Conservation (phyloP, 2,797 vertebrate genomes). For the Corythornis leucogaster region DNA sequence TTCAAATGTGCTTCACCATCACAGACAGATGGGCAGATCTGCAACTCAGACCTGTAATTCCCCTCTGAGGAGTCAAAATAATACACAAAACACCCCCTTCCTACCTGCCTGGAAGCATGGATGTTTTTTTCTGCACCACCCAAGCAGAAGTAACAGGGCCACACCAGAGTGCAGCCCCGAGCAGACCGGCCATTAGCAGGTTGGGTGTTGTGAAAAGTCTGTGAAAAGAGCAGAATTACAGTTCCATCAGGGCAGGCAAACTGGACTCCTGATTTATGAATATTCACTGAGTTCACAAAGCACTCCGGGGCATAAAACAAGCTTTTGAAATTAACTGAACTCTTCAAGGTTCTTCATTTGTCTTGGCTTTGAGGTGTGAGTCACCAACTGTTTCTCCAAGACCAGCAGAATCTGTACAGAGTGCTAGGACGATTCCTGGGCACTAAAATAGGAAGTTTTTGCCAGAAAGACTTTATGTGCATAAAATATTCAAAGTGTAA, state of each 20-base stretch:
- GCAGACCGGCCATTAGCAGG: background rate
- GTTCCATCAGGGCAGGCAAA: background rate
- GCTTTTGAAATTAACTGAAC: constrained; percentile 47
- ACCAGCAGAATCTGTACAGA: background rate
- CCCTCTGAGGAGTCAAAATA: background rate
- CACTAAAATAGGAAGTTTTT: background rate
- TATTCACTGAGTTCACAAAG: constrained; percentile 25
- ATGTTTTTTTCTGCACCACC: background rate
- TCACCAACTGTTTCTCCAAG: background rate
- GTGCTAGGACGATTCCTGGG: background rate
- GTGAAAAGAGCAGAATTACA: background rate
- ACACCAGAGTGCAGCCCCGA: rapidly evolving
- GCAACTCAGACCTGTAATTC: background rate
- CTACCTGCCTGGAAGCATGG: background rate
- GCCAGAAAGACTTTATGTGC: background rate
- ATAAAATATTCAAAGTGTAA: background rate
- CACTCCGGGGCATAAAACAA: constrained; percentile 4
- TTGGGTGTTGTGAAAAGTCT: background rate
- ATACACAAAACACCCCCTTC: background rate
- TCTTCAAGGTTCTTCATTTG: constrained; percentile 9
- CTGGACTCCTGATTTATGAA: constrained; percentile 5
- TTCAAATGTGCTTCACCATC: background rate
- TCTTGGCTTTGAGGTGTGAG: constrained; percentile 45
- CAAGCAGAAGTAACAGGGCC: background rate
- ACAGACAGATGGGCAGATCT: background rate